phyloP scores from a whole-genome alignment of 2,888 invertebrate genomes.

The Amblyjoppa proteus region DNA sequence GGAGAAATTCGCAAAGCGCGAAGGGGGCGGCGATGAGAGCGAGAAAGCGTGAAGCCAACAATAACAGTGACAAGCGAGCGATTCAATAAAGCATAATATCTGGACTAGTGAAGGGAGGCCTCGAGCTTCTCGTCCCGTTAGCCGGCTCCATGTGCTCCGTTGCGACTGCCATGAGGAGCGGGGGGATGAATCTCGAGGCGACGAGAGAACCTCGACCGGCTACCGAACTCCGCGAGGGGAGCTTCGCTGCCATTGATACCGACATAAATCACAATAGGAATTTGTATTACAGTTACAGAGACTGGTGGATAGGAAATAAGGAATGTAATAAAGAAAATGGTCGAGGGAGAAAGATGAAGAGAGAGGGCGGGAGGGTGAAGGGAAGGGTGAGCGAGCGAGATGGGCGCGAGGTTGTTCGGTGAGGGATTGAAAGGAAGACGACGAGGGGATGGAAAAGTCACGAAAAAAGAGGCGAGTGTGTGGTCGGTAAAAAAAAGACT shows the following conservation, averaged over 20 bases:
- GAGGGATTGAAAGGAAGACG: not conserved
- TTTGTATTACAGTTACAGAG: slow-evolving; percentile 85
- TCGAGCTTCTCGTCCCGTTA: slow-evolving; percentile 26
- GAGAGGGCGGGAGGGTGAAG: slow-evolving; percentile 10
- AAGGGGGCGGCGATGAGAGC: slow-evolving; percentile 44
- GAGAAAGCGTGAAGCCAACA: slow-evolving; percentile 76
- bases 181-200: slow-evolving; percentile 70
- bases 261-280: slow-evolving; percentile 85
- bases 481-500: not conserved
- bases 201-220: slow-evolving; percentile 32
- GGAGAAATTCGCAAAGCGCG: slow-evolving; percentile 17
- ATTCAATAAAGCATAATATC: slow-evolving; percentile 84
- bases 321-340: slow-evolving; percentile 85
- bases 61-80: slow-evolving; percentile 81
- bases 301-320: slow-evolving; percentile 85
- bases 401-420: not conserved
- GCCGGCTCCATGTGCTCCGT: slow-evolving; percentile 21
- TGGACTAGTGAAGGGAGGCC: slow-evolving; percentile 72
- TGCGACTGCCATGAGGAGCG: slow-evolving; percentile 18
- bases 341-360: slow-evolving; percentile 60
- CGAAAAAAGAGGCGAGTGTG: not conserved
- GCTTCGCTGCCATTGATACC: slow-evolving; percentile 83
- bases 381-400: slow-evolving; percentile 40
- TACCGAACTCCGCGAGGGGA: slow-evolving; percentile 40
- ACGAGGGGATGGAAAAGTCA: slow-evolving; percentile 19